These are phyloP conservation scores for Pontoporia blainvillei DNA, from an alignment of 2,113 vertebrate genomes.

Conservation along the genomic window DNA sequence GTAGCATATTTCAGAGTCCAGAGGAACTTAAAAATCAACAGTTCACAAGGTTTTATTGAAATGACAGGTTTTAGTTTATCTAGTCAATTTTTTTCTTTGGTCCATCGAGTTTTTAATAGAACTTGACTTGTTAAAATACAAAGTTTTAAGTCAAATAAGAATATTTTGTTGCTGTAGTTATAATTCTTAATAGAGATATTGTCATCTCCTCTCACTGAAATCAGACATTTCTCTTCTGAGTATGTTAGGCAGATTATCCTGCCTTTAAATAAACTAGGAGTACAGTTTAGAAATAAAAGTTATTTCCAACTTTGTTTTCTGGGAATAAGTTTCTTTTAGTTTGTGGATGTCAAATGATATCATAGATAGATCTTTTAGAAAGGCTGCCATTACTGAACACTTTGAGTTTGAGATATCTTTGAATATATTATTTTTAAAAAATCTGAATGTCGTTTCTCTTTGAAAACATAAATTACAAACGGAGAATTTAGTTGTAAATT, in stretches of 20 bases:
- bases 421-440: background rate
- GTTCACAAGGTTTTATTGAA: background rate
- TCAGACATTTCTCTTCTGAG: background rate
- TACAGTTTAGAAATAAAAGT: background rate
- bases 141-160: background rate
- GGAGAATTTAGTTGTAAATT: background rate
- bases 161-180: background rate
- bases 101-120: background rate
- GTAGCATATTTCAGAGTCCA: background rate
- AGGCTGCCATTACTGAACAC: background rate
- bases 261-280: background rate
- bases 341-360: background rate
- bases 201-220: background rate
- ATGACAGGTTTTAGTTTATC: background rate
- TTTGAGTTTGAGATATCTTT: conserved; percentile 16
- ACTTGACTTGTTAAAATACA: background rate
- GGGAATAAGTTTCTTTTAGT: background rate
- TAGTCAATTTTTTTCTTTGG: background rate
- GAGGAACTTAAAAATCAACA: background rate
- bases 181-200: background rate
- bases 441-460: background rate
- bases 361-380: background rate
- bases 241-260: background rate
- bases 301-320: background rate
- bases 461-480: background rate